Evolutionary conservation across 1,140 invertebrate species (phyloP).

Genomic region (Limonius californicus): DNA sequence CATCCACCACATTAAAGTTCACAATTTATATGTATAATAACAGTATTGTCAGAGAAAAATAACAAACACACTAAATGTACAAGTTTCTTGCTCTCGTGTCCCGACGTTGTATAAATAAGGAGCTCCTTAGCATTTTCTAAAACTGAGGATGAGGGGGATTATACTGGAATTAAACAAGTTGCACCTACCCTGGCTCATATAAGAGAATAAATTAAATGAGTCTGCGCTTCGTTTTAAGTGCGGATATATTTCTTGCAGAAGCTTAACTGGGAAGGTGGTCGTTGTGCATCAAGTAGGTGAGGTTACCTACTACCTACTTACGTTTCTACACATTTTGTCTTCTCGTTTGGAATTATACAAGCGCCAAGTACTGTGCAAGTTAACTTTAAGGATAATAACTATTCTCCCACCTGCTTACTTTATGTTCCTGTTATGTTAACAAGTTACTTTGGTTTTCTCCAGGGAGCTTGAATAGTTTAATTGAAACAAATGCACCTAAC

Average conservation of each 20-base stretch:
- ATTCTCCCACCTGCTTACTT: constrained; percentile 17
- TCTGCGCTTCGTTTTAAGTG: constrained; percentile 17
- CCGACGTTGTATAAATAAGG: too few species aligned
- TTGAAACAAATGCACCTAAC: too few species aligned
- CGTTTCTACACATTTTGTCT: background rate
- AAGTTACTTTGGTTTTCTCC: constrained; percentile 8
- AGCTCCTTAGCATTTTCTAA: too few species aligned
- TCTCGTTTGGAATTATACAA: background rate
- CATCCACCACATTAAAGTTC: too few species aligned
- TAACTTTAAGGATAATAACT: constrained; percentile 26
- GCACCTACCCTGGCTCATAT: constrained; percentile 20
- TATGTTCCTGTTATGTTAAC: constrained; percentile 19
- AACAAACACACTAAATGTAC: too few species aligned
- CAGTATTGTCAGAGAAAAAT: too few species aligned
- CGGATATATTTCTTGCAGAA: constrained; percentile 17
- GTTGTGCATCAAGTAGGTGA: constrained; percentile 9
- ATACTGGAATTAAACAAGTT: constrained; percentile 23
- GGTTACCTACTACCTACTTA: background rate
- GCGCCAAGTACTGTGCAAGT: constrained; percentile 16
- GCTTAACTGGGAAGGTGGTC: constrained; percentile 2
- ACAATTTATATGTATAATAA: too few species aligned
- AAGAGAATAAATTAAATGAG: constrained; percentile 25
- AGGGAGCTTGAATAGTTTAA: constrained; percentile 14
- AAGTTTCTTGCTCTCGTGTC: too few species aligned
- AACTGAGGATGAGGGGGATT: background rate